A percentile compares a stretch with the other conserved stretches of the same genome.
Evolutionary conservation across 2,888 invertebrate genomes (phyloP).

Genomic region (Dasypolia templi): DNA sequence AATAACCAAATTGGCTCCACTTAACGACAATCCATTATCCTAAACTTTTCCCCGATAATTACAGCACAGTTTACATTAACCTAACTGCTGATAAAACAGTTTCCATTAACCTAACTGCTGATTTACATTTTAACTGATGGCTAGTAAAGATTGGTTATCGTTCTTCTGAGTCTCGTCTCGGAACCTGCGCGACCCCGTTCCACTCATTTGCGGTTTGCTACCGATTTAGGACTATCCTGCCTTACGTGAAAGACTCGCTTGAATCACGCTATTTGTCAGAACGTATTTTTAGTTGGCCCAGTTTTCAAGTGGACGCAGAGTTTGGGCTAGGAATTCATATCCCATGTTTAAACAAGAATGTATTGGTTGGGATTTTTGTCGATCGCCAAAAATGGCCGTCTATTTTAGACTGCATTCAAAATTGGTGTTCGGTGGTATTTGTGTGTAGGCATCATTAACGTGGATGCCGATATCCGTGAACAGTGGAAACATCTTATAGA

Average conservation of each 20-base stretch:
- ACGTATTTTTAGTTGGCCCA: constrained; percentile 56
- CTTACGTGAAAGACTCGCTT: constrained; percentile 68
- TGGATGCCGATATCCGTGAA: not conserved
- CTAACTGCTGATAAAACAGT: constrained; percentile 61
- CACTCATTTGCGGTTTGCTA: constrained; percentile 71
- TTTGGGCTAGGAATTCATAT: constrained; percentile 41
- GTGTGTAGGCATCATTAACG: not conserved
- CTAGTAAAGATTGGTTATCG: constrained; percentile 57
- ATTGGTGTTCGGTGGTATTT: not conserved
- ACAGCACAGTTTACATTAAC: constrained; percentile 60
- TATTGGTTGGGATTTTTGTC: constrained; percentile 15
- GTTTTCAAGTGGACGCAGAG: constrained; percentile 37
- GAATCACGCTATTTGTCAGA: constrained; percentile 57
- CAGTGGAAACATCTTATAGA: not conserved
- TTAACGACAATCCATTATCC: constrained; percentile 52
- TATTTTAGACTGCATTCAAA: constrained; percentile 5
- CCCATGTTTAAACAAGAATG: constrained; percentile 39
- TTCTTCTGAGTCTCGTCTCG: constrained; percentile 73
- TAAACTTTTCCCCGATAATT: constrained; percentile 57
- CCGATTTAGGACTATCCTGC: constrained; percentile 71
- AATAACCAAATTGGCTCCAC: constrained; percentile 48
- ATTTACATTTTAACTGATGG: constrained; percentile 62
- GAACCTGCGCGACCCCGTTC: constrained; percentile 79
- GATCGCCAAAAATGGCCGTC: not conserved
- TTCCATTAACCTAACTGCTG: constrained; percentile 57